These are phyloP conservation scores for Empis livida DNA, from an alignment of 2,888 invertebrate species.

Conservation along the genomic window DNA sequence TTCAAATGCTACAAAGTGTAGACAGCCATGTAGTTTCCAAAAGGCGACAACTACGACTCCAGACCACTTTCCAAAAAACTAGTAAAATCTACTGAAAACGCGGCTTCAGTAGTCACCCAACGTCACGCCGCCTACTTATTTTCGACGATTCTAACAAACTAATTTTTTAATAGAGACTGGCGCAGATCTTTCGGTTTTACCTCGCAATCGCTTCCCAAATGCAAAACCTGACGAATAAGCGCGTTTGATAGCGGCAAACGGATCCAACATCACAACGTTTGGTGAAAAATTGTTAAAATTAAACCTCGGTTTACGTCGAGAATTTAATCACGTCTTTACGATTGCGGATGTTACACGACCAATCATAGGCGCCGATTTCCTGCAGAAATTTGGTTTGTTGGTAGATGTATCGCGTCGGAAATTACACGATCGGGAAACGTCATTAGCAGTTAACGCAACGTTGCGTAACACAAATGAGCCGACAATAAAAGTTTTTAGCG, in stretches of 20 bases:
- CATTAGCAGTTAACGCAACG: not conserved
- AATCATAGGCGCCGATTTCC: constrained; percentile 11
- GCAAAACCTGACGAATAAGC: not conserved
- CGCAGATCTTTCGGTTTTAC: not conserved
- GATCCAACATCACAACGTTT: not conserved
- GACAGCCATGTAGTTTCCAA: not conserved
- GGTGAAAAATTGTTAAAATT: not conserved
- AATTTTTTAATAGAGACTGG: not conserved
- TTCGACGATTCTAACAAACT: not conserved
- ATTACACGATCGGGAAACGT: not conserved
- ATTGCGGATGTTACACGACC: constrained; percentile 8
- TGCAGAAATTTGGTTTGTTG: constrained; percentile 5
- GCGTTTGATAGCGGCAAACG: not conserved
- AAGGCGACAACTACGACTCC: no score
- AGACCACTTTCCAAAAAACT: not conserved
- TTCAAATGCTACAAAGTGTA: not conserved
- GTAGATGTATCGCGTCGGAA: not conserved
- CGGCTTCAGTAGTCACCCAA: not conserved
- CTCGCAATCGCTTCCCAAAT: not conserved
- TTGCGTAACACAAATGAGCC: not conserved
- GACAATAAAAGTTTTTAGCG: not conserved
- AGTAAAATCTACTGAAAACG: not conserved
- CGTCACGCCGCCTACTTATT: not conserved
- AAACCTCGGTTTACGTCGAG: not conserved
- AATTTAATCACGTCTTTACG: constrained; percentile 4